Evolutionary conservation across 2,888 invertebrate genomes (phyloP).

Genomic region (Peribatodes rhomboidaria): DNA sequence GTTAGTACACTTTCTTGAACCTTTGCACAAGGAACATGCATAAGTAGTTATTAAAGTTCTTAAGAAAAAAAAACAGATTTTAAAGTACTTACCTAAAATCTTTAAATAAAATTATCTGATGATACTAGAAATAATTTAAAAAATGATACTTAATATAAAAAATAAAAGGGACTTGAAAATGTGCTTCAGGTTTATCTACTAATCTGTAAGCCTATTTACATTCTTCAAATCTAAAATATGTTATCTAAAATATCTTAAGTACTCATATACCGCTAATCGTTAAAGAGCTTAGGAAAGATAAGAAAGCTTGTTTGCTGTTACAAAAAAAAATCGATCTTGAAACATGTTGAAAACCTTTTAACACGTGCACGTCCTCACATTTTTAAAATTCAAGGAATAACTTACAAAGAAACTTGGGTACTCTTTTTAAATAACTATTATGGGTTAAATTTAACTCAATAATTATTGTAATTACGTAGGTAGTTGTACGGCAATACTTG

Average conservation of each 20-base stretch:
- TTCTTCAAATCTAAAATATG: conserved; percentile 18
- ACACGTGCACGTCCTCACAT: conserved; percentile 2
- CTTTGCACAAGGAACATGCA: no score
- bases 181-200: conserved; percentile 5
- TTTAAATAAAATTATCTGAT: not conserved
- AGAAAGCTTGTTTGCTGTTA: conserved; percentile 21
- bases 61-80: no score
- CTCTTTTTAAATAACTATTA: not conserved
- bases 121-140: no score
- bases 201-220: conserved; percentile 26
- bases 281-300: conserved; percentile 33
- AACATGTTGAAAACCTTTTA: conserved; percentile 1
- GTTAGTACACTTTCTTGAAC: no score
- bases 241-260: conserved; percentile 35
- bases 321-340: conserved; percentile 22
- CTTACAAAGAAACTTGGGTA: not conserved
- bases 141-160: no score
- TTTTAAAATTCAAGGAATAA: not conserved
- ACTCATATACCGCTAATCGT: conserved; percentile 23
- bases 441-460: no score
- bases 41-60: no score
- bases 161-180: no score
- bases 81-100: no score
- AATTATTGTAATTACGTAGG: not conserved
- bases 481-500: not conserved